Evolutionary conservation across 1,140 invertebrate species (phyloP), one percentile per base, ranked within the genome.

Genomic region (Drosophila nigromelanica): DNA sequence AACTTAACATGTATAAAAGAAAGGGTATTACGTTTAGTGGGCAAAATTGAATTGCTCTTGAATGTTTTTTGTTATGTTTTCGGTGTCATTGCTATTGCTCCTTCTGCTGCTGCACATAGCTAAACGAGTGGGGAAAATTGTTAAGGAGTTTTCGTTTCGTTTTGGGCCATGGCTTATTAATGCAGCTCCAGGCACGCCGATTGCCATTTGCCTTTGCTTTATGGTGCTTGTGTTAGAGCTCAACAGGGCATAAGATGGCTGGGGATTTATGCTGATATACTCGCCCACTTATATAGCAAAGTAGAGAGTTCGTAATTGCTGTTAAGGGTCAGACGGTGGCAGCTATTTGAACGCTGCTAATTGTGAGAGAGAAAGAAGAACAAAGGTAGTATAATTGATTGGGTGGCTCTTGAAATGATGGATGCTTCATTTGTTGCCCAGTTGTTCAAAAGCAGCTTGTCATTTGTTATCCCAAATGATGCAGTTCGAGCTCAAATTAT

Each of bases 371-470:
- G 40, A 69, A 47, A 12, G 47, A 33, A 37, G 27, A 62, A 54
- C 64, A 71, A 43, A 50, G 43, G 74, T 10, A 18, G 54, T 66
- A 58, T 80, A 83, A 83, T 83, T 83, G 80, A 86, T 83, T 83
- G 77, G 70, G 73, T 69, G 61, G 64, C 61, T 63, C 61, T 73
- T 63, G 62, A 69, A 77, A 82, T 86, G 81, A 89, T 86, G 71
- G 43, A 89, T 89, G 81, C 83, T 72, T 78, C 78, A 86, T 86
- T 86, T 89, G 79, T 76, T 86, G 81, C 79, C 87, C 67, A 73
- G 75, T 78, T 82, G 60, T 59, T 73, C 51, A 69, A 69, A 45
- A 64, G 63, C 66, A 55, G 66, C 59, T 62, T 70, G 66, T 63
- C 66, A 74, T 70, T 70, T 74, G 71, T 62, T 74, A 62, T 60